A percentile compares a stretch with the other conserved stretches of the same genome.
Conservation (phyloP, 2,113 vertebrate genomes). For the Mungos mungo region DNA sequence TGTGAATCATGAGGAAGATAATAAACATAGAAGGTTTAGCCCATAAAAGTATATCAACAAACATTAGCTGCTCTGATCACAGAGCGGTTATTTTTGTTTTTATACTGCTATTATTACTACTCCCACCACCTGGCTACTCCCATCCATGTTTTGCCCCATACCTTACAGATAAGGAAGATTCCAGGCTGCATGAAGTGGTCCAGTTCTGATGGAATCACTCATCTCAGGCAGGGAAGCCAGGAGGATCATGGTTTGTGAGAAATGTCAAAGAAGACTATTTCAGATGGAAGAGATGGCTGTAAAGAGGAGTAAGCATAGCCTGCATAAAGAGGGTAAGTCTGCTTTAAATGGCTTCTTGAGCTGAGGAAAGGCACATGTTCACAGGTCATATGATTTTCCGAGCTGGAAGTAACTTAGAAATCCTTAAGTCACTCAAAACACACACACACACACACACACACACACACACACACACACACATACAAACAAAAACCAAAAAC, state of each 20-base stretch:
- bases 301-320: not conserved
- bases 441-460: too few species aligned
- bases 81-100: not conserved
- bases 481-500: not conserved
- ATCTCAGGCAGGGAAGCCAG: not conserved
- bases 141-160: constrained; percentile 15
- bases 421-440: constrained; percentile 21
- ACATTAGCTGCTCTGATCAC: not conserved
- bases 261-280: constrained; percentile 33
- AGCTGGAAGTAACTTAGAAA: constrained; percentile 55
- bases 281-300: constrained; percentile 15
- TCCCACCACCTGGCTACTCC: not conserved
- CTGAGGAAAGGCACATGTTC: constrained; percentile 66
- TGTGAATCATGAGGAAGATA: not conserved
- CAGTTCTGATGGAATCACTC: constrained; percentile 33
- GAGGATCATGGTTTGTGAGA: not conserved
- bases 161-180: constrained; percentile 42
- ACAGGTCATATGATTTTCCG: constrained; percentile 63
- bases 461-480: too few species aligned
- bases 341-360: constrained; percentile 46
- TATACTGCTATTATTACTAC: too few species aligned
- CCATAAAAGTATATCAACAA: not conserved
- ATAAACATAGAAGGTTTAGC: not conserved
- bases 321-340: constrained; percentile 50
- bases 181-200: not conserved